Evolutionary conservation across 2,113 vertebrate species (phyloP), one percentile per base, ranked within the genome.

Genomic region (Caracal caracal): DNA sequence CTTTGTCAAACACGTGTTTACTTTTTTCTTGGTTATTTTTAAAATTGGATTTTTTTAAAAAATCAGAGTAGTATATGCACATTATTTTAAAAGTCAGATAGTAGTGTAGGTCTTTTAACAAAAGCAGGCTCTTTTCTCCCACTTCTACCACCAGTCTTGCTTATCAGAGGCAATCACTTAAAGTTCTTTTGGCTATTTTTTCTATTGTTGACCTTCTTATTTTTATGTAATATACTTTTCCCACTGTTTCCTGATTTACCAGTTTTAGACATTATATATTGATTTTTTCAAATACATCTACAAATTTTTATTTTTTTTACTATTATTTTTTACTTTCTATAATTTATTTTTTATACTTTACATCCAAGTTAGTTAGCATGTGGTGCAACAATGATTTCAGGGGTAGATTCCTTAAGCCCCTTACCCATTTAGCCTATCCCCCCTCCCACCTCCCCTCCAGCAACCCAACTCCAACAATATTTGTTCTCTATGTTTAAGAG

Each of bases 1-100:
- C 47, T 81, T 78, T 91, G 17, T 53, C 47, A 80, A 30, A 81
- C 12, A 33, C 19, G 43, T 68, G 11, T 40, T 80, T 90, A 73
- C 24, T 79, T 89, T 90, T 90, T 53, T 53, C 11, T 81, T 66
- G 22, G 10, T 90, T 84, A 30, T 83, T 63, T 75, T 65, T 28
- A 37, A 84, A 84, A 84, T 75, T 61, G 61, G 35, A 3, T 43
- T 79, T 47, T 28, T 89, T 43, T 1, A 9, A 33, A 37, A n/a
- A 35, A 51, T 85, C 43, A 93, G n/a, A 76, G 15, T 93, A 40
- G 76, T 85, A 28, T 40, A 76, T 53, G n/a, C n/a, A 40, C 28
- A 40, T 85, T 65, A 28, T 84, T 85, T 85, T 53, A 76, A 66
- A 85, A 76, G 56, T 92, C 90, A 91, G 56, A 49, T 78, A 47